phyloP scores from a whole-genome alignment of 2,888 invertebrate genomes.

The Thymelicus sylvestris region DNA sequence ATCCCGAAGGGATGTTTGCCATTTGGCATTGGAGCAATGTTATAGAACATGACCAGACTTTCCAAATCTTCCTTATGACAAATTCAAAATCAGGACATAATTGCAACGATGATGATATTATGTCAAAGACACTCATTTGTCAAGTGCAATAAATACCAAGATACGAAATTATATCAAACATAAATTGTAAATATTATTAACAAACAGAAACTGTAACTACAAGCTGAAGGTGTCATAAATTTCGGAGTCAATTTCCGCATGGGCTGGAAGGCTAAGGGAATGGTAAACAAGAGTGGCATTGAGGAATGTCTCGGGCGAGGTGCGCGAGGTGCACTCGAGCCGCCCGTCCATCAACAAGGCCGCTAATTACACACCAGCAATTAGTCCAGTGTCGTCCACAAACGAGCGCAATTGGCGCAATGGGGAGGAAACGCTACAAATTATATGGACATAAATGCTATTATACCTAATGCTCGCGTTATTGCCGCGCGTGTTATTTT shows the following conservation, averaged over 20 bases:
- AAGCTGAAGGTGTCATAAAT: background rate
- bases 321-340: constrained; percentile 64
- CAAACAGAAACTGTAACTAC: too few relatives aligned
- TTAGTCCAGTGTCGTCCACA: constrained; percentile 72
- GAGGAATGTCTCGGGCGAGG: constrained; percentile 48
- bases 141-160: too few relatives aligned
- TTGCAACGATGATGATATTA: too few relatives aligned
- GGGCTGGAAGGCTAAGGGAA: background rate
- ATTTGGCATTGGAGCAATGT: too few relatives aligned
- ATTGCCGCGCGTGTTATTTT: background rate
- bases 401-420: constrained; percentile 81
- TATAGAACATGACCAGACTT: too few relatives aligned
- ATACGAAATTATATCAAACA: too few relatives aligned
- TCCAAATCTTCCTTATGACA: too few relatives aligned
- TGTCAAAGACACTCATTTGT: too few relatives aligned
- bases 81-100: too few relatives aligned
- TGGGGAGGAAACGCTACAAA: constrained; percentile 73
- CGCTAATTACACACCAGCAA: constrained; percentile 75
- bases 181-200: background rate
- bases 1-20: too few relatives aligned
- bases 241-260: constrained; percentile 1
- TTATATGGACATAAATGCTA: constrained; percentile 14
- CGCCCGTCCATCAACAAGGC: constrained; percentile 59
- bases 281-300: constrained; percentile 41
- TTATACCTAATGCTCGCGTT: background rate